Evolutionary conservation across 2,113 vertebrate genomes (phyloP), one percentile per base, ranked within the genome.

Genomic region (Urocynchramus pylzowi): DNA sequence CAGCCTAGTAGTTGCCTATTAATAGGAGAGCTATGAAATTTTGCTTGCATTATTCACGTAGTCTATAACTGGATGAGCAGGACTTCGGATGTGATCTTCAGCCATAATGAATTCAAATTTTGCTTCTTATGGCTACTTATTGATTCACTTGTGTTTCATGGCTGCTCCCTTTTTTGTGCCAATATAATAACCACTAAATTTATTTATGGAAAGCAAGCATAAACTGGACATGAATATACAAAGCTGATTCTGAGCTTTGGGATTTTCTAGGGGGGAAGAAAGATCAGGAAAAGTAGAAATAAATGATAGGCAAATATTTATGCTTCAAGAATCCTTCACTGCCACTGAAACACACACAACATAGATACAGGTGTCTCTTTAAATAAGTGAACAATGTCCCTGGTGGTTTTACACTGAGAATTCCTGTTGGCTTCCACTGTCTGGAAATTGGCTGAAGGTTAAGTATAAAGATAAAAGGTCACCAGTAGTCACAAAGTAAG

Each of bases 401-500:
- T 49, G 22, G 5, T 41, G 11, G 23, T 64, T 69, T 79, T 75
- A 17, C 44, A 24, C 59, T 89, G 56, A 71, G 68, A 87, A 87
- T 89, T 92, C 42, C 68, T 37, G 1, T 60, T 67, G 73, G 68
- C 73, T 94, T 86, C 54, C 78, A 13, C 37, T 75, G n/a, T 52
- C 68, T 87, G 49, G 23, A 94, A 91, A 65, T 56, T 42, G 37
- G 54, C 60, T 77, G 64, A 90, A 97, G 67, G 95, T 95, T 85
- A 91, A 90, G 52, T 82, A 37, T 81, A 16, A 8, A 53, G 41
- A 81, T 57, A 50, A 82, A 94, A 93, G 86, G 92, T 94, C 64
- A 89, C n/a, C 49, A 61, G 28, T 84, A 84, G 41, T 84, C 88
- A 95, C 76, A 84, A 90, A 93, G 60, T 70, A 92, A 94, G 56